phyloP scores from a whole-genome alignment of 2,113 vertebrate genomes.

The Apteryx mantelli region DNA sequence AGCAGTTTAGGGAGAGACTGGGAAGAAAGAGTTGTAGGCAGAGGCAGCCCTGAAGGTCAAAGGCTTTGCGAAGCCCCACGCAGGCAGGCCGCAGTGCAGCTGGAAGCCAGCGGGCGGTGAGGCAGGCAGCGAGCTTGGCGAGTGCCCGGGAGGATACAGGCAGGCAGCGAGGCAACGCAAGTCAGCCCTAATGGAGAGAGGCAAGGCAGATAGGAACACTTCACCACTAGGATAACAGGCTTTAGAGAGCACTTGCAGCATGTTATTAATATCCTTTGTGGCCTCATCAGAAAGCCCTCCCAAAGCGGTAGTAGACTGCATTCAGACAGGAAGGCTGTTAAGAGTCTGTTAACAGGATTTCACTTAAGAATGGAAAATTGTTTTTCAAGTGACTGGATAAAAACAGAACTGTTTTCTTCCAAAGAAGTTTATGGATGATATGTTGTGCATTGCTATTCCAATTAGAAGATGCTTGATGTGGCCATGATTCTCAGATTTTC shows the following conservation, averaged over 20 bases:
- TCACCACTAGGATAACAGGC: background rate
- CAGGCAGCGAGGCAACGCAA: background rate
- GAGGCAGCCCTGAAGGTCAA: background rate
- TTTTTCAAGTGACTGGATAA: background rate
- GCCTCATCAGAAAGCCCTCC: background rate
- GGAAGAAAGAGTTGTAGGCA: background rate
- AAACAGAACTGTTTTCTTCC: background rate
- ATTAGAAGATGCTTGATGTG: background rate
- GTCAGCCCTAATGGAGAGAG: fast-evolving
- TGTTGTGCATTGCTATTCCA: background rate
- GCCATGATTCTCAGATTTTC: background rate
- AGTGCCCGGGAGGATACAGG: background rate
- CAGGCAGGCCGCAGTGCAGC: background rate
- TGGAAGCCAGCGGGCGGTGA: background rate
- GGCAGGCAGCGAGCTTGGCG: background rate
- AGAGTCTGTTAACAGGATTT: background rate
- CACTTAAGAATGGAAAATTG: background rate
- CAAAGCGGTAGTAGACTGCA: background rate
- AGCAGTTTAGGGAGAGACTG: background rate
- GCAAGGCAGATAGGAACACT: background rate
- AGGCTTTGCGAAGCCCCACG: background rate
- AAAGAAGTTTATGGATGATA: background rate
- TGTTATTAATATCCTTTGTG: fast-evolving
- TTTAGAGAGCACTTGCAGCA: background rate
- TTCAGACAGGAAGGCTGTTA: background rate